A percentile compares a stretch with the other conserved stretches of the same genome.
phyloP scores from a whole-genome alignment of 2,113 vertebrate species.

The Platycercus adscitus region DNA sequence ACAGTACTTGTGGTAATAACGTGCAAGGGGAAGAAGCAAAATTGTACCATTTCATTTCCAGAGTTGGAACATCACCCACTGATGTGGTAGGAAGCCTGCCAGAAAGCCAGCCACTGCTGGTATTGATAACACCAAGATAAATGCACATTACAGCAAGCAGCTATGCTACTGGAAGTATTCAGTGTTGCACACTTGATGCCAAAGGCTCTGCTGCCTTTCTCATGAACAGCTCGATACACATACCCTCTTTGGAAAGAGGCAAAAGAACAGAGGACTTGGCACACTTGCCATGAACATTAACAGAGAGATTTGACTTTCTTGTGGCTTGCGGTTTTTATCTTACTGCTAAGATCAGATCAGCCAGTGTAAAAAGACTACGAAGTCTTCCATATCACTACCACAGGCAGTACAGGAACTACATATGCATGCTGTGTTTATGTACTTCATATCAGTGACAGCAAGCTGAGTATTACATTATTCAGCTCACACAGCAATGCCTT shows the following conservation, averaged over 20 bases:
- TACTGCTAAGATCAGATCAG: background rate
- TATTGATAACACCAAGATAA: background rate
- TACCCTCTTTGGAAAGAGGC: background rate
- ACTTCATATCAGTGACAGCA: background rate
- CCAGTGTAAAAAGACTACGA: background rate
- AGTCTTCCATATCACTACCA: background rate
- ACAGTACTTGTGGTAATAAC: background rate
- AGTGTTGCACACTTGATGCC: background rate
- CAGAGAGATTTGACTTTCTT: background rate
- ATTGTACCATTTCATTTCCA: background rate
- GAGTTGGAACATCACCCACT: background rate
- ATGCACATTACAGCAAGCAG: background rate
- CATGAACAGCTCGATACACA: background rate
- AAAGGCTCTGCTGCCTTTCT: background rate
- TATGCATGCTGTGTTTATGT: background rate
- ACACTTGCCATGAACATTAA: background rate
- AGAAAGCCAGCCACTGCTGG: background rate
- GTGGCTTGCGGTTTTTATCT: background rate
- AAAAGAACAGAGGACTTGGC: background rate
- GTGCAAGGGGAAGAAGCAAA: background rate
- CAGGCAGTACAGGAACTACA: background rate
- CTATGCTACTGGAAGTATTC: background rate
- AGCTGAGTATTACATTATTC: background rate
- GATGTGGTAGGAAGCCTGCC: background rate
- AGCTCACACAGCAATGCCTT: background rate